A percentile compares a stretch with the other conserved stretches of the same genome.
Conservation (phyloP, 2,888 invertebrate species). For the Pogonocherus hispidulus region DNA sequence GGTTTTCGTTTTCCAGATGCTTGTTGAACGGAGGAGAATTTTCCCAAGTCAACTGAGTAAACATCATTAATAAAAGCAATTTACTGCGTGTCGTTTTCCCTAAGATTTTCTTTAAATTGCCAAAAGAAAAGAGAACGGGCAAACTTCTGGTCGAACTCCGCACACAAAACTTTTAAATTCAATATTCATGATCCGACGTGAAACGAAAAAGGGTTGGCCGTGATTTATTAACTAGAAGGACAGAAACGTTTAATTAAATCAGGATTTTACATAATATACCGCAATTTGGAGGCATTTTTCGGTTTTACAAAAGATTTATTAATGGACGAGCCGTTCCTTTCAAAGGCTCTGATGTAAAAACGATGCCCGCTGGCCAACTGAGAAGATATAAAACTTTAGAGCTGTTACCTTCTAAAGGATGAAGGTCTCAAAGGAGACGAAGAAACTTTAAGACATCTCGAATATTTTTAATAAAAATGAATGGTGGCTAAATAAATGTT, state of each 20-base stretch:
- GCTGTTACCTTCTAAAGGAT: slow-evolving; percentile 12
- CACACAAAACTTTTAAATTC: slow-evolving; percentile 61
- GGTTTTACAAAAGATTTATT: slow-evolving; percentile 15
- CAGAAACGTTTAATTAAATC: slow-evolving; percentile 49
- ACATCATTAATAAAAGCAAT: slow-evolving; percentile 69
- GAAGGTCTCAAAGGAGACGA: slow-evolving; percentile 7
- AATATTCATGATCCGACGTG: slow-evolving; percentile 62
- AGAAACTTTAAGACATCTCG: not conserved
- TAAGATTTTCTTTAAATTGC: slow-evolving; percentile 63
- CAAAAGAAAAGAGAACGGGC: slow-evolving; percentile 47
- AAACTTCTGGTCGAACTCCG: slow-evolving; percentile 51
- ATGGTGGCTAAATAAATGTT: not conserved
- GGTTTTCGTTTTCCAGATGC: slow-evolving; percentile 45
- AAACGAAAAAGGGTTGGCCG: slow-evolving; percentile 53
- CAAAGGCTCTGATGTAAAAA: slow-evolving; percentile 22
- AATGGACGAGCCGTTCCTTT: not conserved
- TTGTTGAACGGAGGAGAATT: slow-evolving; percentile 40
- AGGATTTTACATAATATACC: slow-evolving; percentile 49
- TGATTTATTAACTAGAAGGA: slow-evolving; percentile 49
- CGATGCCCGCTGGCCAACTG: slow-evolving; percentile 16
- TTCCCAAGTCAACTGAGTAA: slow-evolving; percentile 56
- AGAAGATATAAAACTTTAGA: slow-evolving; percentile 9
- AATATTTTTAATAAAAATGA: not conserved
- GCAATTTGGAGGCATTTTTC: slow-evolving; percentile 39
- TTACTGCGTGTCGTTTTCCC: slow-evolving; percentile 61